Conservation (phyloP, 2,888 invertebrate species). For the Agrochola lota region DNA sequence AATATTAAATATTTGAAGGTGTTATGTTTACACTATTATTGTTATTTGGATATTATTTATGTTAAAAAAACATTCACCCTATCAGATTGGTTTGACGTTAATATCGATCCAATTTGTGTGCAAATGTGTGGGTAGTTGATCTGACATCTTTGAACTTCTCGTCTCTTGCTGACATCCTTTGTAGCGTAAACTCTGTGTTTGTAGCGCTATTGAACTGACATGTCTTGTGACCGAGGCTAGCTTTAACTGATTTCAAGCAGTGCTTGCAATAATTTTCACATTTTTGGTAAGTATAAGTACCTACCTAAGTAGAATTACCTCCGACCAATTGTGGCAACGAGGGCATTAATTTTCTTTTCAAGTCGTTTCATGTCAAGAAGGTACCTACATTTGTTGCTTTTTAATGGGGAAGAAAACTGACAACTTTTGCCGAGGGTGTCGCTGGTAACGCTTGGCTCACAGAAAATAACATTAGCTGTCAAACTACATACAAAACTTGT, state of each 20-base stretch:
- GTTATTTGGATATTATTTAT: constrained; percentile 15
- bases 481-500: too few species aligned
- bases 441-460: too few species aligned
- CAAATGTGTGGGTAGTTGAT: constrained; percentile 12
- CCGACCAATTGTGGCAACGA: neutral
- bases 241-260: neutral
- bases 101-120: constrained; percentile 25
- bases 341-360: neutral
- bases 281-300: neutral
- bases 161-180: neutral
- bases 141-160: constrained; percentile 10
- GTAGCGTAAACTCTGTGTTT: neutral
- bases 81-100: constrained; percentile 1
- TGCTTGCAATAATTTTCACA: neutral
- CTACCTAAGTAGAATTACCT: neutral
- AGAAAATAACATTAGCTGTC: too few species aligned
- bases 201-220: neutral
- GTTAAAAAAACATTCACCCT: constrained; percentile 18
- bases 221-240: neutral
- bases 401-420: too few species aligned
- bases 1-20: neutral
- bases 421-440: too few species aligned
- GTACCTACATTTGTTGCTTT: neutral
- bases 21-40: neutral
- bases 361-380: neutral